These are phyloP conservation scores for Peribatodes rhomboidaria DNA, from an alignment of 2,888 invertebrate species.

Conservation along the genomic window DNA sequence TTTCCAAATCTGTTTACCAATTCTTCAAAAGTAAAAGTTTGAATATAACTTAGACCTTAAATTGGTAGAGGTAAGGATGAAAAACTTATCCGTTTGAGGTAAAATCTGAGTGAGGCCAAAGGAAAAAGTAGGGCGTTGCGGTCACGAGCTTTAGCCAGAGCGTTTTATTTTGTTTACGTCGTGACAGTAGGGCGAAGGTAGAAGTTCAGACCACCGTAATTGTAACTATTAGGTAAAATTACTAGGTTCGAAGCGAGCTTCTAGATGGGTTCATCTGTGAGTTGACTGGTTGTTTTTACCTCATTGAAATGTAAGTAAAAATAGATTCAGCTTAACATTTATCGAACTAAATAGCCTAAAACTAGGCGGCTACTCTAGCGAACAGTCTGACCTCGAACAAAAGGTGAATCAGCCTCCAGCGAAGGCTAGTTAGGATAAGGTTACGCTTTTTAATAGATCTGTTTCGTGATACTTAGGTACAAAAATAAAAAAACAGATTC, in stretches of 20 bases:
- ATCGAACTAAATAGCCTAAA: not conserved
- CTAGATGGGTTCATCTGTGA: conserved; percentile 15
- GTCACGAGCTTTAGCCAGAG: conserved; percentile 66
- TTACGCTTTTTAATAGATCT: conserved; percentile 24
- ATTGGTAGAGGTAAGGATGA: conserved; percentile 48
- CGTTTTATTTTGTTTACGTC: conserved; percentile 62
- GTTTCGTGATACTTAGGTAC: conserved; percentile 18
- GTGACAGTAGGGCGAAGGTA: conserved; percentile 70
- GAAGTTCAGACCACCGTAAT: conserved; percentile 65
- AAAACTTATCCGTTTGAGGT: conserved; percentile 37
- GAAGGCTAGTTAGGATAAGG: conserved; percentile 21
- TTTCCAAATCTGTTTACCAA: conserved; percentile 49
- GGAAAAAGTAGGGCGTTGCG: conserved; percentile 70
- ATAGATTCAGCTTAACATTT: conserved; percentile 1
- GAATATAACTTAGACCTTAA: conserved; percentile 53
- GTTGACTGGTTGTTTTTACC: not conserved
- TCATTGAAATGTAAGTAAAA: conserved; percentile 1
- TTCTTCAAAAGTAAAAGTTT: conserved; percentile 24
- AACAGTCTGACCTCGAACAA: conserved; percentile 34
- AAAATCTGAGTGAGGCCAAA: conserved; percentile 52
- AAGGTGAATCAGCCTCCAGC: conserved; percentile 30
- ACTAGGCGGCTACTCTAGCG: not conserved
- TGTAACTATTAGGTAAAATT: conserved; percentile 67
- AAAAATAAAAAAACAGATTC: conserved; percentile 18
- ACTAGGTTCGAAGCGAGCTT: conserved; percentile 52